These are phyloP conservation scores for Amphipyra berbera DNA, from an alignment of 2,888 invertebrate species.

Conservation along the genomic window DNA sequence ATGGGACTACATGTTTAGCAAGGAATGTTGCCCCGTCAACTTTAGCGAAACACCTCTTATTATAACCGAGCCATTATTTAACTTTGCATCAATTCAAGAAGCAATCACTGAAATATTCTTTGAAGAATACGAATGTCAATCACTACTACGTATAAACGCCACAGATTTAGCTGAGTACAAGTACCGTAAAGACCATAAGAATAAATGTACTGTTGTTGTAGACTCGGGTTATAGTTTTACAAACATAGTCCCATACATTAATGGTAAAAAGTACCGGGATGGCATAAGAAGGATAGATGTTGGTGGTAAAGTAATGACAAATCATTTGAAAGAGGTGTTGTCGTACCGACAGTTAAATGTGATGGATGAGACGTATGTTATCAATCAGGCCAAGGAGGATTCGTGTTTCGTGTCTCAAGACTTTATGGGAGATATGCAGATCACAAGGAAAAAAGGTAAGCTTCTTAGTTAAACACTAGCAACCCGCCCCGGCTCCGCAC, in stretches of 20 bases:
- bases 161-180: slow-evolving; percentile 94
- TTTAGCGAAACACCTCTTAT: slow-evolving; percentile 94
- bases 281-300: slow-evolving; percentile 96
- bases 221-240: slow-evolving; percentile 99
- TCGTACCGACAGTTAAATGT: slow-evolving; percentile 99
- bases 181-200: slow-evolving; percentile 88
- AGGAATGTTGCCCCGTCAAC: slow-evolving; percentile 94
- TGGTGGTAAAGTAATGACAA: slow-evolving; percentile 99
- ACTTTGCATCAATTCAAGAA: slow-evolving; percentile 97
- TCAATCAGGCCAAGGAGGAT: slow-evolving; percentile 99
- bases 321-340: slow-evolving; percentile 98
- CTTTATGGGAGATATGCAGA: slow-evolving; percentile 94
- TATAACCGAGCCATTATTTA: slow-evolving; percentile 98
- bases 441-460: slow-evolving; percentile 88
- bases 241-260: slow-evolving; percentile 97
- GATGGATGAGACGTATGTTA: slow-evolving; percentile 99
- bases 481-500: too few species aligned
- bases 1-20: slow-evolving; percentile 98
- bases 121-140: slow-evolving; percentile 98
- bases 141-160: slow-evolving; percentile 94
- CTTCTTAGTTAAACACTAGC: background rate
- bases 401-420: slow-evolving; percentile 97
- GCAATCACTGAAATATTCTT: slow-evolving; percentile 98
- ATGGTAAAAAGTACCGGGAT: slow-evolving; percentile 91
- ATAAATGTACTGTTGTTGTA: slow-evolving; percentile 94